A percentile compares a stretch with the other conserved stretches of the same genome.
Evolutionary conservation across 2,888 invertebrate species (phyloP).

Genomic region (Drosophila parthenogenetica): DNA sequence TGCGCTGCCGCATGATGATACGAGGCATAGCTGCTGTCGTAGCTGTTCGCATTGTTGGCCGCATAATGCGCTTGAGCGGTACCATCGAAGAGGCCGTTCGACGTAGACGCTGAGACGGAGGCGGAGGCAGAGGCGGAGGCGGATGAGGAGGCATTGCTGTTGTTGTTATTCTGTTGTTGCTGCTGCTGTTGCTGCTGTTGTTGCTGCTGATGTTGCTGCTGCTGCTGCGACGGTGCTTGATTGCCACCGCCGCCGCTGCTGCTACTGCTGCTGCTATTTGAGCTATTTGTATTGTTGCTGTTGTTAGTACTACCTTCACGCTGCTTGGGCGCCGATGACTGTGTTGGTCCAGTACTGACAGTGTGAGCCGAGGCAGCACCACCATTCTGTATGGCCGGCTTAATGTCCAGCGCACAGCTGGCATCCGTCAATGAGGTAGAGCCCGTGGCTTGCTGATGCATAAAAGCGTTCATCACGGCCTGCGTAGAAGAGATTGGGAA

Average conservation of each 20-base stretch:
- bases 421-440: conserved; percentile 85
- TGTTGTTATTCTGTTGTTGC: conserved; percentile 62
- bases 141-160: conserved; percentile 68
- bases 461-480: conserved; percentile 94
- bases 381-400: conserved; percentile 86
- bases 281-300: conserved; percentile 76
- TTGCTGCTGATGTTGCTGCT: conserved; percentile 70
- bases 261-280: conserved; percentile 75
- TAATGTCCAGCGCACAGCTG: conserved; percentile 88
- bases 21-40: conserved; percentile 79
- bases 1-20: conserved; percentile 83
- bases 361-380: conserved; percentile 64
- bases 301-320: conserved; percentile 90
- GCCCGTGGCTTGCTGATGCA: conserved; percentile 90
- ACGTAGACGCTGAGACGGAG: conserved; percentile 63
- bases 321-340: conserved; percentile 88
- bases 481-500: conserved; percentile 72
- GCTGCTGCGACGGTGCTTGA: conserved; percentile 75
- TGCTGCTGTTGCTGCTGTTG: conserved; percentile 72
- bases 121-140: conserved; percentile 65
- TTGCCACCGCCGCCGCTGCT: conserved; percentile 65
- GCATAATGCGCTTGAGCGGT: conserved; percentile 70
- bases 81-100: conserved; percentile 82
- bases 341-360: conserved; percentile 66
- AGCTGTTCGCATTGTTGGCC: conserved; percentile 70